Base-by-base conservation (phyloP, 2,888 invertebrate genomes). In the Dicycla oo region DNA sequence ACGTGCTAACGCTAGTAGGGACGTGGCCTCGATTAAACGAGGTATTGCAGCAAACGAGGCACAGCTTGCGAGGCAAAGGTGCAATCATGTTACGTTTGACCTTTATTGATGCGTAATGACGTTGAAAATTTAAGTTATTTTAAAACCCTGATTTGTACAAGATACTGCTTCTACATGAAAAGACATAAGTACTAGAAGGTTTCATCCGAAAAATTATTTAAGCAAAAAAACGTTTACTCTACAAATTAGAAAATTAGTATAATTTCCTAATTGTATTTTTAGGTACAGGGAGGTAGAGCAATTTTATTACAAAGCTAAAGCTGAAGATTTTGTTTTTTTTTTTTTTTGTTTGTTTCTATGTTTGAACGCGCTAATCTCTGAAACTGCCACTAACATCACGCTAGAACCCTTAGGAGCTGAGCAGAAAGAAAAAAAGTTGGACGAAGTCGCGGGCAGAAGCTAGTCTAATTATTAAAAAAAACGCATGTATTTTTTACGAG, bases 1-100 rank as follows among this genome's bases (percentile, higher is more conserved):
- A 89, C 89, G 89, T 88, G 88, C 82, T 87, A 85, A 75, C 77
- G 77, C 69, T 63, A 54, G 63, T 75, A 81, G 67, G 71, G 67
- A 81, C 75, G 69, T 75, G 65, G 70, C 76, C 78, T 63, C 83
- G 76, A 80, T 85, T 83, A 78, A 75, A 54, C 54, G 70, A 81
- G 66, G 62, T 51, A 76, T 73, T 63, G 56, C 60, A 70, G 40
- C 62, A 47, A 53, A 67, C 70, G 72, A 62, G 72, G 53, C 71
- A 72, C 69, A 76, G 20, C 68, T 72, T 73, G 64, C 70, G 40
- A 53, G 53, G 43, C 53, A 54, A 47, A 64, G 66, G 67, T 74
- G 74, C 57, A 62, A 54, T 79, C 20, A 51, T 53, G 34, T 63
- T 30, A 78, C 26, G 18, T 66, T 58, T 63, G 30, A 60, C 34